phyloP scores from a whole-genome alignment of 2,888 invertebrate genomes.

The Agrotis clavis region DNA sequence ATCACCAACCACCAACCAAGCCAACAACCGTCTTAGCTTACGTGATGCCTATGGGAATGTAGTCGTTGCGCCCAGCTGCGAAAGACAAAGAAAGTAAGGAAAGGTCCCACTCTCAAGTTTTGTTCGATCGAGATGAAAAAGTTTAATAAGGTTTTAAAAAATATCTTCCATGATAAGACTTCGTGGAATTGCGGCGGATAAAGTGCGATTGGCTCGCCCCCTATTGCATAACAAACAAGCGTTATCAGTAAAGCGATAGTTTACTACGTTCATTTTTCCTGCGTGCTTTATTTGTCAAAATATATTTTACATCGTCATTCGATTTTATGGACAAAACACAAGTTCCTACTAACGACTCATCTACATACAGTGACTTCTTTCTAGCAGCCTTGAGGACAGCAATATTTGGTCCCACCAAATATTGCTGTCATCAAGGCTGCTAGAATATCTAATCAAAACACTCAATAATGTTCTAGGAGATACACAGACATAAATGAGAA shows the following conservation, averaged over 20 bases:
- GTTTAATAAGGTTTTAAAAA: not conserved
- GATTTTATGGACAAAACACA: not conserved
- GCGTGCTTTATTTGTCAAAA: conserved; percentile 23
- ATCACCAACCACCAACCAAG: conserved; percentile 28
- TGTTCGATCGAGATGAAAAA: conserved; percentile 23
- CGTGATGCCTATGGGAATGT: conserved; percentile 19
- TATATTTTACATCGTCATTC: not conserved
- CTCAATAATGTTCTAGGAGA: not conserved
- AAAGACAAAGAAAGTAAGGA: conserved; percentile 28
- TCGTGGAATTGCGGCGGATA: conserved; percentile 36
- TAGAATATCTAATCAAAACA: not conserved
- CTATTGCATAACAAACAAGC: conserved; percentile 39
- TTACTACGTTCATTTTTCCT: conserved; percentile 20
- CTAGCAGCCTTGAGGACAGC: not conserved
- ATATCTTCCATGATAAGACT: conserved; percentile 36
- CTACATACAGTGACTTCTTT: not conserved
- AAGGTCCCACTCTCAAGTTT: conserved; percentile 9
- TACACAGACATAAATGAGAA: not conserved
- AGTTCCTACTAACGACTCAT: not conserved
- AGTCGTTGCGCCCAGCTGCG: conserved; percentile 31
- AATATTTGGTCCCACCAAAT: not conserved
- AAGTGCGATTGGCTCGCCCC: conserved; percentile 47
- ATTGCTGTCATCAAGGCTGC: too few species aligned
- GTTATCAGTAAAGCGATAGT: conserved; percentile 40
- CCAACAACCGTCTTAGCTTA: conserved; percentile 38